Base-by-base conservation (phyloP, 1,140 invertebrate species). In the Drosophila pseudoananassae region DNA sequence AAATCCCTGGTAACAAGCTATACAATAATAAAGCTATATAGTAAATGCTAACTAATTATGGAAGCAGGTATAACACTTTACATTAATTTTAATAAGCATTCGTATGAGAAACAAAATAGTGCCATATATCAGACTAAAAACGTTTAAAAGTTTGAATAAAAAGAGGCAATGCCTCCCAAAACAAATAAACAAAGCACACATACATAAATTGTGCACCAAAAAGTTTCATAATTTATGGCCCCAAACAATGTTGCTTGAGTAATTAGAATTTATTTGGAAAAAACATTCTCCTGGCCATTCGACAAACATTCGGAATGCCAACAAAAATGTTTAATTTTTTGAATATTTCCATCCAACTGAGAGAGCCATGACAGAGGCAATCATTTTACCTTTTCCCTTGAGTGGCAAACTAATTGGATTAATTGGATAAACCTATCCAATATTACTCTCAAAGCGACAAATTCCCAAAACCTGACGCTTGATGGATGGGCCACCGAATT, bases 361-460 rank as follows among this genome's bases (percentile, higher is more conserved):
- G 12, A 5, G 15, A 29, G 10, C 3, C 33, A 36, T 36, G 12
- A 36, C 33, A 36, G 12, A n/a, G 33, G 43, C 45, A 65, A 65
- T 65, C 45, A 64, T 31, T 50, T 14, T 7, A 23, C 46, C 20
- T 17, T 66, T 51, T 12, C 58, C 49, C 63, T n/a, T 15, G 63
- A 17, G 63, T 23, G 43, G 38, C 43, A 12, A 8, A 56, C 43
- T 69, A 70, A 56, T 70, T 70, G 43, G 52, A 69, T 69, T 56
- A 70, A 66, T 64, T 65, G 59, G 27, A 51, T 64, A 66, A 66
- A 33, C 36, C 59, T 31, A 51, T 50, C 63, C 50, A 33, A 8
- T 31, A 43, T 66, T 66, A 43, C 63, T 20, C 45, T 12, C 40
- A 66, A 51, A 49, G 61, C 43, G 38, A 27, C 15, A 29, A 50